phyloP scores from a whole-genome alignment of 2,888 invertebrate genomes.

The Saturnia pavonia region DNA sequence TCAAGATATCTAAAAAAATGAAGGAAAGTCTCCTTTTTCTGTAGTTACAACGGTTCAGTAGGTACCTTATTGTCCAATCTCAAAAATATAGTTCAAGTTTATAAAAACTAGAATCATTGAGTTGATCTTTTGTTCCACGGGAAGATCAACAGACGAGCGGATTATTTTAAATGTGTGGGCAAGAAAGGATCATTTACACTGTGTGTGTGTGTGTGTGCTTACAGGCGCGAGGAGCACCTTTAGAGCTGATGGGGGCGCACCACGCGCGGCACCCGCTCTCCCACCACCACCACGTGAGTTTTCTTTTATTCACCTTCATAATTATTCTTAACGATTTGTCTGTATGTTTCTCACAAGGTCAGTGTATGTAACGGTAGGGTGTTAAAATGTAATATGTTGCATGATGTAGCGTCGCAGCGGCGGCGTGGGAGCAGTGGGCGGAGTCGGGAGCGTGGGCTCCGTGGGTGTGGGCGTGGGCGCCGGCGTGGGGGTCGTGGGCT shows the following conservation, averaged over 20 bases:
- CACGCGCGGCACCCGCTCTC: conserved; percentile 64
- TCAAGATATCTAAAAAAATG: too few species aligned
- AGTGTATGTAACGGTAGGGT: too few species aligned
- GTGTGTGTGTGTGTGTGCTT: conserved; percentile 12
- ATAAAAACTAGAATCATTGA: too few species aligned
- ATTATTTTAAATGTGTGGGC: too few species aligned
- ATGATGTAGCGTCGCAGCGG: conserved; percentile 51
- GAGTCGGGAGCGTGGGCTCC: conserved; percentile 40
- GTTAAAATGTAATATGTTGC: background rate
- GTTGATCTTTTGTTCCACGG: too few species aligned
- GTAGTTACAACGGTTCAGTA: too few species aligned
- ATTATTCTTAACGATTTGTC: too few species aligned
- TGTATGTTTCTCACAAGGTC: too few species aligned
- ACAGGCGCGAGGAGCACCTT: conserved; percentile 63
- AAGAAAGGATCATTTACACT: background rate
- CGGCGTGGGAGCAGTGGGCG: conserved; percentile 38
- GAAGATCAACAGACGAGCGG: too few species aligned
- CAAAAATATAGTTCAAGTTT: too few species aligned
- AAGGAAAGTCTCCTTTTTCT: too few species aligned
- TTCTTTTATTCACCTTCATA: conserved; percentile 30
- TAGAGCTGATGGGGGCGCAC: conserved; percentile 70
- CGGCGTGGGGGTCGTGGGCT: conserved; percentile 49
- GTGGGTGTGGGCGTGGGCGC: conserved; percentile 43
- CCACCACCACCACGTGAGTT: conserved; percentile 65
- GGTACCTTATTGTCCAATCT: too few species aligned